A percentile compares a stretch with the other conserved stretches of the same genome.
phyloP scores from a whole-genome alignment of 2,888 invertebrate species.

The Rhingia rostrata region DNA sequence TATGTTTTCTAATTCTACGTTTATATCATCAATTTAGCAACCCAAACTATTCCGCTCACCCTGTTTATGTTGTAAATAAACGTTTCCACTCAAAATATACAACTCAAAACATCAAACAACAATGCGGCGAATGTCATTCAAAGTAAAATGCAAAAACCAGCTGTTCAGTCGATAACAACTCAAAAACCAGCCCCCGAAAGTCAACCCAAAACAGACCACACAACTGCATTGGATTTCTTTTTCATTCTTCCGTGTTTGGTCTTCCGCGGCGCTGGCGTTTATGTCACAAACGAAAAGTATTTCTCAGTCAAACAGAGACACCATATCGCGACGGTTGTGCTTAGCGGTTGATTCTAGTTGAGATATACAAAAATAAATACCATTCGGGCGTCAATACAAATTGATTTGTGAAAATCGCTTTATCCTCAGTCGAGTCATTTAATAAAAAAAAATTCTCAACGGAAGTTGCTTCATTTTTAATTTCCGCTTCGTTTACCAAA shows the following conservation, averaged over 20 bases:
- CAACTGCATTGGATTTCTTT: constrained; percentile 43
- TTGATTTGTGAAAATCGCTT: constrained; percentile 21
- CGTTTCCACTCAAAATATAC: neutral
- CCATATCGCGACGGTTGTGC: constrained; percentile 46
- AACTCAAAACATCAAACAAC: constrained; percentile 46
- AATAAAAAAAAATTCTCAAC: neutral
- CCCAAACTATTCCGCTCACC: neutral
- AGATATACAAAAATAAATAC: constrained; percentile 26
- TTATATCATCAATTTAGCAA: neutral
- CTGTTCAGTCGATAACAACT: constrained; percentile 29
- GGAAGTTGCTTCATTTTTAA: neutral
- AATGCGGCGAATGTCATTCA: constrained; percentile 11
- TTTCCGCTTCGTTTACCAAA: constrained; percentile 9
- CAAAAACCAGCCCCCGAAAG: neutral
- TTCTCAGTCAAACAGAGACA: constrained; percentile 54
- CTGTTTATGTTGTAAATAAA: neutral
- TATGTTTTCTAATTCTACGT: too few species aligned
- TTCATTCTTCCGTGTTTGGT: constrained; percentile 25
- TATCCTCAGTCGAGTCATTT: neutral
- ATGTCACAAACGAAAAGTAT: constrained; percentile 10
- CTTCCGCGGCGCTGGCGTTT: neutral
- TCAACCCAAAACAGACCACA: constrained; percentile 23
- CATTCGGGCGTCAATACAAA: neutral
- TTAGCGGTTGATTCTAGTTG: neutral
- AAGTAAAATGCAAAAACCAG: constrained; percentile 34